phyloP scores from a whole-genome alignment of 2,888 invertebrate genomes.

The Diploptera punctata region DNA sequence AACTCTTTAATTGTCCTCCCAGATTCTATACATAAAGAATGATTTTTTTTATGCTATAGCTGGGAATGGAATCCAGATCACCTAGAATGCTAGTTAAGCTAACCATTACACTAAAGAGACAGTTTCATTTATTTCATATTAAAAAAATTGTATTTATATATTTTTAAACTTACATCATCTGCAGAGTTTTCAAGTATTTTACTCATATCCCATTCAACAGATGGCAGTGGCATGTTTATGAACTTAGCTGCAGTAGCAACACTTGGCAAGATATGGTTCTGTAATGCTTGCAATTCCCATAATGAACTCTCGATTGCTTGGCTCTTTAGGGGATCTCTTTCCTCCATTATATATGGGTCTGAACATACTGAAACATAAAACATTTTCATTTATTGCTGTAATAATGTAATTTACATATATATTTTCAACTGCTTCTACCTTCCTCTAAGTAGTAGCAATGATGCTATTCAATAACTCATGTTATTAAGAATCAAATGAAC shows the following conservation, averaged over 20 bases:
- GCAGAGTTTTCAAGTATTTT: constrained; percentile 69
- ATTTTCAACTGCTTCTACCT: too few relatives aligned
- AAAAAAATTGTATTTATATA: neutral
- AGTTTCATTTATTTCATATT: neutral
- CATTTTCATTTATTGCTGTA: too few relatives aligned
- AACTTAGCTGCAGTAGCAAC: constrained; percentile 74
- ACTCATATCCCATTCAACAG: constrained; percentile 72
- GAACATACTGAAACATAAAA: constrained; percentile 48
- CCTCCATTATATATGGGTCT: constrained; percentile 88
- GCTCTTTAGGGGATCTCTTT: constrained; percentile 77
- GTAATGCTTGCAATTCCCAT: constrained; percentile 89
- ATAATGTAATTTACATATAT: too few relatives aligned
- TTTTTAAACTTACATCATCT: constrained; percentile 60
- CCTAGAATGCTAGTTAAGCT: neutral
- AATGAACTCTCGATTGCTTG: constrained; percentile 87
- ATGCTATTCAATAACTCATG: too few relatives aligned
- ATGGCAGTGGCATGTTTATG: constrained; percentile 70
- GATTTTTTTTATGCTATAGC: neutral
- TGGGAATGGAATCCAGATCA: neutral
- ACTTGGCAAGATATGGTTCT: constrained; percentile 73
- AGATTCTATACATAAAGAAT: too few relatives aligned
- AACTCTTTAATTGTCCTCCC: too few relatives aligned
- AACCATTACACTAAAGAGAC: neutral
- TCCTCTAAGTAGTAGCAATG: too few relatives aligned
- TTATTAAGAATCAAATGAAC: too few relatives aligned